Conservation (phyloP, 2,113 vertebrate genomes). For the Haemorhous mexicanus region DNA sequence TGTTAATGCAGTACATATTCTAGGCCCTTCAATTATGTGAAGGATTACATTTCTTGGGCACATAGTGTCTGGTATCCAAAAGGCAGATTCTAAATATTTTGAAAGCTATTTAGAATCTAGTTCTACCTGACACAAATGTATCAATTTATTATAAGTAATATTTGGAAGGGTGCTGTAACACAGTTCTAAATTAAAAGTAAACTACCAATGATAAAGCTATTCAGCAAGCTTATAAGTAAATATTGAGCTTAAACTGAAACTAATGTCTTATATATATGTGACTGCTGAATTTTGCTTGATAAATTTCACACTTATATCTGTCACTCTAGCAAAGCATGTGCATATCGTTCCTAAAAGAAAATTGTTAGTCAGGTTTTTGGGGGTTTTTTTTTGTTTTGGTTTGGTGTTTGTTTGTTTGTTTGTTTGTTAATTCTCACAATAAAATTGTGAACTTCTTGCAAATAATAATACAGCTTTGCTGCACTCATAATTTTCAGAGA, state of each 20-base stretch:
- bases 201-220: constrained; percentile 17
- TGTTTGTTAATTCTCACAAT: background rate
- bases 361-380: background rate
- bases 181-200: constrained; percentile 35
- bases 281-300: constrained; percentile 21
- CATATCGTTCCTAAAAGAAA: background rate
- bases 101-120: constrained; percentile 27
- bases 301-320: constrained; percentile 31
- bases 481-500: background rate
- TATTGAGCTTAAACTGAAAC: background rate
- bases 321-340: background rate
- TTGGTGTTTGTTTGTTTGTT: too few species aligned
- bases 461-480: background rate
- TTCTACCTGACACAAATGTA: background rate
- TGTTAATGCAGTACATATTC: constrained; percentile 27
- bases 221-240: constrained; percentile 13
- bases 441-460: background rate
- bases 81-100: constrained; percentile 34
- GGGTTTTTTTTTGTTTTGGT: too few species aligned
- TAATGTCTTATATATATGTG: background rate
- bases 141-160: constrained; percentile 22
- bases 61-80: constrained; percentile 10
- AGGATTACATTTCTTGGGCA: background rate
- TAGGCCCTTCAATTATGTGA: constrained; percentile 26
- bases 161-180: background rate